Conservation (phyloP, 2,888 invertebrate species). For the Dinocampus coccinellae region DNA sequence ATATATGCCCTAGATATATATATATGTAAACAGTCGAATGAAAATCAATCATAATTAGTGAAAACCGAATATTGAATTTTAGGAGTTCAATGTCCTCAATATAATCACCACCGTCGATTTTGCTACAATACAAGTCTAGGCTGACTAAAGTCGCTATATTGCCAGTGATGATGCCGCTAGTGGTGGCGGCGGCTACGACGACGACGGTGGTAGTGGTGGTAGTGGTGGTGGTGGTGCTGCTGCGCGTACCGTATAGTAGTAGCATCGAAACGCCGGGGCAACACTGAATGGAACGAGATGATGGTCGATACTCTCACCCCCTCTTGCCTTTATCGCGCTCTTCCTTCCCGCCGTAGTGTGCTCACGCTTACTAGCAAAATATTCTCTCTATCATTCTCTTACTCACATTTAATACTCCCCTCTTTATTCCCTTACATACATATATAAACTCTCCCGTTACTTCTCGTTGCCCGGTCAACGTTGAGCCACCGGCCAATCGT, state of each 20-base stretch:
- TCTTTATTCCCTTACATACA: no score
- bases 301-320: conserved; percentile 55
- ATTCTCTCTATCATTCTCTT: background rate
- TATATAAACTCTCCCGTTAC: conserved; percentile 36
- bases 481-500: conserved; percentile 30
- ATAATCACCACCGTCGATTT: conserved; percentile 7
- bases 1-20: no score
- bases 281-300: conserved; percentile 56
- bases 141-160: background rate
- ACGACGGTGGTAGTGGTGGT: conserved; percentile 2
- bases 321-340: conserved; percentile 32
- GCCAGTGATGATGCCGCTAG: conserved; percentile 17
- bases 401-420: conserved; percentile 11
- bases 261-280: conserved; percentile 42
- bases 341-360: conserved; percentile 33
- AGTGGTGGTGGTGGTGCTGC: conserved; percentile 26
- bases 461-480: conserved; percentile 39
- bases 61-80: conserved; percentile 12
- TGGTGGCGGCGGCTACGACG: background rate
- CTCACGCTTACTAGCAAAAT: conserved; percentile 21
- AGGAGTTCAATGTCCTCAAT: conserved; percentile 10
- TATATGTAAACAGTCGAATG: background rate
- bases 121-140: conserved; percentile 11
- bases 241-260: conserved; percentile 34
- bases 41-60: background rate